Base-by-base conservation (phyloP, 2,113 vertebrate species). In the Sebastes schlegelii region DNA sequence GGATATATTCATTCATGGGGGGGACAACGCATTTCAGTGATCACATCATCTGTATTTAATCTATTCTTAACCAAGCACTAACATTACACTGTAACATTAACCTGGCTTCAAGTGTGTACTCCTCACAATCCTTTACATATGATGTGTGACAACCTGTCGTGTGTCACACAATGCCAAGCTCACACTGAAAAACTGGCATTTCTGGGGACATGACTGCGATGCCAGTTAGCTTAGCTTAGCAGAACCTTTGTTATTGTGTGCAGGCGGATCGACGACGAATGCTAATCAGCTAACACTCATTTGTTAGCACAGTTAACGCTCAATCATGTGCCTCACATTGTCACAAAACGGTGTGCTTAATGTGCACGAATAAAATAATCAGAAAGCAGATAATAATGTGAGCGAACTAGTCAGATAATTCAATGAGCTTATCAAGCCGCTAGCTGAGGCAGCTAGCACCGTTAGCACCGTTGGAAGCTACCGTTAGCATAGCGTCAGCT, bases 201-300 rank as follows among this genome's bases (percentile, higher is more conserved):
- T 80, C 67, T 82, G 63, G 10, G 64, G 60, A 78, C 67, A 74
- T 65, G 46, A 74, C 78, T 88, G 75, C 75, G 76, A 86, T 81
- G 82, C 66, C 81, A 89, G 77, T 55, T 74, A 64, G 86, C 82
- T 52, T 86, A 83, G 87, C 79, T 54, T 67, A 88, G 77, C 69
- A 73, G 64, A 85, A 80, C 86, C 92, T 93, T 93, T 93, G 92
- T 94, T 94, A 86, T 93, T 93, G 89, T 91, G 85, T 82, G 88
- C 64, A 79, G 34, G 62, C 48, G 69, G 67, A 23, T 83, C 83
- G 85, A 92, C 88, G 86, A 85, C 82, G 73, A 79, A 77, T 23
- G 84, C 68, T 84, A 80, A 83, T 61, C 70, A 71, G 79, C 70
- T 72, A 84, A 62, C 65, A 40, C 80, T 40, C 76, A 87, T 79